Evolutionary conservation across 1,140 invertebrate species (phyloP).

Genomic region (Bombus turneri): DNA sequence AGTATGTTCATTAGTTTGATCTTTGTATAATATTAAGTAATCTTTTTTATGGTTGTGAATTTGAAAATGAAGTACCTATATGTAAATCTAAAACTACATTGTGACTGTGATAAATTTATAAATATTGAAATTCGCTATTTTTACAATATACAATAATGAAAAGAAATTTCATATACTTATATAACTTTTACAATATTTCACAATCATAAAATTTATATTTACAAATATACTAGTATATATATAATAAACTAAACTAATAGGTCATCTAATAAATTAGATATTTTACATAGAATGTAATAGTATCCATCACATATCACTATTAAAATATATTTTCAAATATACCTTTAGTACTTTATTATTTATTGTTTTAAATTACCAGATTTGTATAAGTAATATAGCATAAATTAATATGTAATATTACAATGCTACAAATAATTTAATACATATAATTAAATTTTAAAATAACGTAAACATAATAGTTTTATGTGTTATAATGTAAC

Average conservation of each 20-base stretch:
- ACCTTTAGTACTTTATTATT: not conserved
- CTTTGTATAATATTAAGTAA: constrained; percentile 1
- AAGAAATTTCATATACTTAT: not conserved
- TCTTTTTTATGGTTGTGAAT: not conserved
- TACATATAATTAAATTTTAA: no score
- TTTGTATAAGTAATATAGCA: not conserved
- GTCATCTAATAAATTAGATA: not conserved
- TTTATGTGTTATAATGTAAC: no score
- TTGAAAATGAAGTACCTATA: not conserved
- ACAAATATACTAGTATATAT: not conserved
- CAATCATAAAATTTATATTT: not conserved
- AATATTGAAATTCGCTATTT: not conserved
- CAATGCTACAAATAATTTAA: not conserved
- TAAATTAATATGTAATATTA: not conserved
- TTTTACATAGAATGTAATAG: not conserved
- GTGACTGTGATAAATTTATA: not conserved
- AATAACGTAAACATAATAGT: no score
- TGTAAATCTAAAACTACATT: not conserved
- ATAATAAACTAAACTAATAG: no score
- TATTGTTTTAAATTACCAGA: not conserved
- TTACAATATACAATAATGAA: not conserved
- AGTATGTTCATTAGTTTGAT: not conserved
- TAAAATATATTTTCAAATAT: not conserved
- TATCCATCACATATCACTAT: not conserved
- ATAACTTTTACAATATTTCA: not conserved